Conservation (phyloP, 2,113 vertebrate genomes). For the Bothrops jararaca region DNA sequence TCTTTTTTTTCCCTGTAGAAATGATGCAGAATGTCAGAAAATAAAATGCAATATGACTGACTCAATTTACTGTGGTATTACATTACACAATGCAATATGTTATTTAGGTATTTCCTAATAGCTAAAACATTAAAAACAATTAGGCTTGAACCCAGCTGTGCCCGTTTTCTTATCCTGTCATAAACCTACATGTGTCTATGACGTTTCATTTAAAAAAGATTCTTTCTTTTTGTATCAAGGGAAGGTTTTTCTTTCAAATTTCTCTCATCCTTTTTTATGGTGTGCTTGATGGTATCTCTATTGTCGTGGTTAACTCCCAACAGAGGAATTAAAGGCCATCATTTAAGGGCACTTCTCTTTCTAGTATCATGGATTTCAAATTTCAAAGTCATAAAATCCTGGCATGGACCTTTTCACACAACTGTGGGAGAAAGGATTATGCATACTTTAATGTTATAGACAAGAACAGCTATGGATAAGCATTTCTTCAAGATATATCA, state of each 20-base stretch:
- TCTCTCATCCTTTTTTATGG: constrained; percentile 18
- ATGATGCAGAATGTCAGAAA: constrained; percentile 28
- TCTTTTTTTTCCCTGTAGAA: neutral
- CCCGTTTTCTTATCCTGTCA: constrained; percentile 34
- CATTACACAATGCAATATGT: neutral
- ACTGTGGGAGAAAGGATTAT: neutral
- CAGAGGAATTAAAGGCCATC: constrained; percentile 21
- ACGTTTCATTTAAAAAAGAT: constrained; percentile 5
- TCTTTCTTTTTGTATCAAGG: constrained; percentile 44
- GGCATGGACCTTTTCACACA: constrained; percentile 11
- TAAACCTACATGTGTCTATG: constrained; percentile 52
- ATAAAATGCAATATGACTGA: constrained; percentile 28
- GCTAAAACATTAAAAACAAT: constrained; percentile 60
- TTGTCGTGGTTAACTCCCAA: constrained; percentile 25
- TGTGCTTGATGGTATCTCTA: constrained; percentile 25
- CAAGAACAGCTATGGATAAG: constrained; percentile 16
- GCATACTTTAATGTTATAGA: constrained; percentile 31
- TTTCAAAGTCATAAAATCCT: constrained; percentile 35
- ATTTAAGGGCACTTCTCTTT: neutral
- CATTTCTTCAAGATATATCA: neutral
- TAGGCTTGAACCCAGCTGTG: constrained; percentile 23
- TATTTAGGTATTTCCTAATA: constrained; percentile 56
- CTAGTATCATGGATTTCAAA: constrained; percentile 26
- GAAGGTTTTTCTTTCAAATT: constrained; percentile 39
- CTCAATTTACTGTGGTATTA: constrained; percentile 47